Percentiles rank a stretch among this genome's conserved stretches.
Conservation (phyloP, 2,113 vertebrate genomes). For the Zapornia atra region DNA sequence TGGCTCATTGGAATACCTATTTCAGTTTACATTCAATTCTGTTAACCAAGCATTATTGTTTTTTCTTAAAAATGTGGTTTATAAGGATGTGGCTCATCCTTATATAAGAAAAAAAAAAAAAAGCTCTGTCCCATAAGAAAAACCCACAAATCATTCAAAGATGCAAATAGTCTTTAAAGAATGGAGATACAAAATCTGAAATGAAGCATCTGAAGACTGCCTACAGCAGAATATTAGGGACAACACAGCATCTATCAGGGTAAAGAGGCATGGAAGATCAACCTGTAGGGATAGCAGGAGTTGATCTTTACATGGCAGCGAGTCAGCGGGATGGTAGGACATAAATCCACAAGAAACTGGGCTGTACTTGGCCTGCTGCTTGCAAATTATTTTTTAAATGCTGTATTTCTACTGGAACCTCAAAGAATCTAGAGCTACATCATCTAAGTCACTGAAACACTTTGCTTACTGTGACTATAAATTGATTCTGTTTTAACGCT, state of each 20-base stretch:
- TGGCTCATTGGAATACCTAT: background rate
- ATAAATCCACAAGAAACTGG: background rate
- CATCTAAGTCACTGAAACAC: background rate
- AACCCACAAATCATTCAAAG: background rate
- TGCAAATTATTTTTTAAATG: background rate
- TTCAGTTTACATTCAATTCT: background rate
- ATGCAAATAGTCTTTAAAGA: background rate
- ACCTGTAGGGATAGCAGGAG: background rate
- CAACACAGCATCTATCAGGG: background rate
- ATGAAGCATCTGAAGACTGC: background rate
- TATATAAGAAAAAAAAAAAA: background rate
- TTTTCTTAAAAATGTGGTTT: background rate
- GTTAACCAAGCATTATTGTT: background rate
- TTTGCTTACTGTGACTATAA: background rate
- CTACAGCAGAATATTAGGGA: background rate
- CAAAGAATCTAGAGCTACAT: background rate
- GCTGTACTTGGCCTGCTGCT: background rate
- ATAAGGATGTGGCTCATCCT: background rate
- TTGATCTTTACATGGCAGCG: background rate
- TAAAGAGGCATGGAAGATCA: background rate
- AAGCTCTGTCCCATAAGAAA: background rate
- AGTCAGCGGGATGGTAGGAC: background rate
- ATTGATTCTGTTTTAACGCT: background rate
- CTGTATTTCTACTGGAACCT: background rate
- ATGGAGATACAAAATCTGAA: background rate